A percentile compares a stretch with the other conserved stretches of the same genome.
Conservation (phyloP, 2,888 invertebrate genomes). For the Drosophila mimetica region DNA sequence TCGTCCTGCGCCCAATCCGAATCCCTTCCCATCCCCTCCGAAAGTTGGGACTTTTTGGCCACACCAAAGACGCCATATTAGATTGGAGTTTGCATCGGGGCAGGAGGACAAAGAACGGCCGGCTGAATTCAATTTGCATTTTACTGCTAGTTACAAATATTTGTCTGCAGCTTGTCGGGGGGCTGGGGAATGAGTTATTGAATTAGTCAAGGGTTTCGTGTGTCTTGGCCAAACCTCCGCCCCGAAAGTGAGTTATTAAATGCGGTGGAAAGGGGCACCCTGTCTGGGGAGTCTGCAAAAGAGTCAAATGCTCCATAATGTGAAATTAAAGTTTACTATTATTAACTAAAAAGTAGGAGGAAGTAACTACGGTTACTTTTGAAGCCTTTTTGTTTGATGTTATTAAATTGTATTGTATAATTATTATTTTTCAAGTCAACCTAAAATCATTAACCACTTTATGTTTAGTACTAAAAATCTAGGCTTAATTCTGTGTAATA, state of each 20-base stretch:
- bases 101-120: conserved; percentile 16
- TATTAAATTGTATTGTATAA: too few species aligned
- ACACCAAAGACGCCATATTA: conserved; percentile 66
- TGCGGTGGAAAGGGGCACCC: neutral
- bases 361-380: neutral
- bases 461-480: too few species aligned
- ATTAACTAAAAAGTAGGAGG: neutral
- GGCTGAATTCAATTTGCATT: conserved; percentile 71
- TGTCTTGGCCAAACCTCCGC: conserved; percentile 22
- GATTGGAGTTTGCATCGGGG: conserved; percentile 32
- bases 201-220: conserved; percentile 51
- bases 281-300: neutral
- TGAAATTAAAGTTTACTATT: neutral
- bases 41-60: conserved; percentile 66
- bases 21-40: conserved; percentile 25
- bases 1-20: conserved; percentile 15
- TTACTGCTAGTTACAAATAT: conserved; percentile 68
- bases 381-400: too few species aligned
- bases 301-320: neutral
- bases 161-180: conserved; percentile 41
- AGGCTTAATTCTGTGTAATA: too few species aligned
- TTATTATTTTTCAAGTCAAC: too few species aligned
- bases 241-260: conserved; percentile 32
- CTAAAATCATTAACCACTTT: too few species aligned
- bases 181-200: conserved; percentile 56